A percentile compares a stretch with the other conserved stretches of the same genome.
Evolutionary conservation across 2,888 invertebrate genomes (phyloP).

Genomic region (Scrobipalpa costella): DNA sequence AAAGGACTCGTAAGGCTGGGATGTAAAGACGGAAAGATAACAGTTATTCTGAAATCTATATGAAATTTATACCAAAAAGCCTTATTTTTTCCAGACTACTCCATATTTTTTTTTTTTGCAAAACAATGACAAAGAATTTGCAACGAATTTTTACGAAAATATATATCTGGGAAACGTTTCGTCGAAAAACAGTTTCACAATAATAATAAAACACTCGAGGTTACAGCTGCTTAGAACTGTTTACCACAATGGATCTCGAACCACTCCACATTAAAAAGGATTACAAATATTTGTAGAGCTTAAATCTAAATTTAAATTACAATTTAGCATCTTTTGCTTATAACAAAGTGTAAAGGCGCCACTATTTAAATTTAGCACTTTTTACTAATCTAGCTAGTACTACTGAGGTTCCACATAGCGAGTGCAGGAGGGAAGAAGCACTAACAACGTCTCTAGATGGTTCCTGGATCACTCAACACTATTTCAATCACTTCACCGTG

Average conservation of each 20-base stretch:
- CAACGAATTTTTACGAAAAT: neutral
- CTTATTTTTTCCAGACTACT: slow-evolving; percentile 5
- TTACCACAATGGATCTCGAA: neutral
- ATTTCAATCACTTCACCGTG: neutral
- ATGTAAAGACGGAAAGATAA: too few relatives aligned
- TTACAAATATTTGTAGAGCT: slow-evolving; percentile 6
- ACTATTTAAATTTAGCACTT: slow-evolving; percentile 10
- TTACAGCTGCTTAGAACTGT: neutral
- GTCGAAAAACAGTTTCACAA: neutral
- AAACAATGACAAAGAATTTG: neutral
- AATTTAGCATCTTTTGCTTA: slow-evolving; percentile 13
- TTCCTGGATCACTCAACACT: too few relatives aligned
- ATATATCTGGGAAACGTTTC: neutral
- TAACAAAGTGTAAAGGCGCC: slow-evolving; percentile 14
- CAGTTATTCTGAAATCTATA: too few relatives aligned
- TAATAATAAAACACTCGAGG: neutral
- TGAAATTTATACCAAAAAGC: too few relatives aligned
- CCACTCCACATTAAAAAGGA: neutral
- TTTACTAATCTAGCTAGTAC: slow-evolving; percentile 8
- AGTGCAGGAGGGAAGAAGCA: too few relatives aligned
- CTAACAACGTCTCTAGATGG: too few relatives aligned
- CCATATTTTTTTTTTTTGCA: neutral
- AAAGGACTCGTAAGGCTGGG: too few relatives aligned
- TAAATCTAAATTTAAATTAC: slow-evolving; percentile 11
- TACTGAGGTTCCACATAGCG: neutral